Evolutionary conservation across 2,113 vertebrate genomes (phyloP).

Genomic region (Caracal caracal): DNA sequence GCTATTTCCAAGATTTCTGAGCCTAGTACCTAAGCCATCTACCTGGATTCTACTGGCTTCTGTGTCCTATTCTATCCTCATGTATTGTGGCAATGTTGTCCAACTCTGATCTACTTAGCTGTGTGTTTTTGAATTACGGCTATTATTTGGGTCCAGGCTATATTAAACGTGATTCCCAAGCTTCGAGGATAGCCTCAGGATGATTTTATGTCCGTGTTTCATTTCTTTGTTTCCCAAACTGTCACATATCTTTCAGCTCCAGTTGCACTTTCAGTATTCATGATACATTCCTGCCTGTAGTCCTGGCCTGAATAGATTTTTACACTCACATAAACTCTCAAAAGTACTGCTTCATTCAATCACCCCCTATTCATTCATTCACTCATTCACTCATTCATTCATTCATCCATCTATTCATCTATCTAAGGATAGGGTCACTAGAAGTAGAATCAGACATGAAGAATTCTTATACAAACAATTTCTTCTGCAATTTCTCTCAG

Average conservation of each 20-base stretch:
- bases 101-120: background rate
- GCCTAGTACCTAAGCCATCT: background rate
- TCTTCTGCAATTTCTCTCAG: background rate
- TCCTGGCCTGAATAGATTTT: background rate
- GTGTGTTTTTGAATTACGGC: background rate
- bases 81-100: background rate
- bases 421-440: background rate
- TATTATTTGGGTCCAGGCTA: background rate
- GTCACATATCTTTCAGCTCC: background rate
- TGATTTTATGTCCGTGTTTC: background rate
- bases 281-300: background rate
- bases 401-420: background rate
- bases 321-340: background rate
- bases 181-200: background rate
- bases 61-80: background rate
- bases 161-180: background rate
- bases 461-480: background rate
- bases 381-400: background rate
- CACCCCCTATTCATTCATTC: background rate
- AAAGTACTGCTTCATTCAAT: background rate
- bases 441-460: background rate
- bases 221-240: background rate
- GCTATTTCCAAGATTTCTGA: background rate
- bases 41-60: background rate
- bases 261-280: background rate